Evolutionary conservation across 2,888 invertebrate genomes (phyloP), one percentile per base, ranked within the genome.

Genomic region (Polyommatus iphigenia): DNA sequence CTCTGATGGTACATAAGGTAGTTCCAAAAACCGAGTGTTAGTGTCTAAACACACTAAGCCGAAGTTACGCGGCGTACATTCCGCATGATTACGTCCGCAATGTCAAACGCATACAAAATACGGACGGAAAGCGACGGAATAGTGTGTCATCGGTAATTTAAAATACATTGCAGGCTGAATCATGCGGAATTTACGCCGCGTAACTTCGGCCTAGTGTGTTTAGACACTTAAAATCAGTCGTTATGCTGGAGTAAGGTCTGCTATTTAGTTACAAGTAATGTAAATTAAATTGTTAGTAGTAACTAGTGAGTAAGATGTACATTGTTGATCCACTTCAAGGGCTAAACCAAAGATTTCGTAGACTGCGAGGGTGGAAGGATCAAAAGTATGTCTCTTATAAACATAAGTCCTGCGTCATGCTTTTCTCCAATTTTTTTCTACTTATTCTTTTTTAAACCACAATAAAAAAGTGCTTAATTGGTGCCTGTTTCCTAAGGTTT

Each of bases 281-380:
- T 54, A 5, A 54, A 3, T 18, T 54, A 18, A 54, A 54, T 5
- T 54, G 18, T 46, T 46, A 46, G 15, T 73, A 77, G 76, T 24
- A 24, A 24, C 24, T 24, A 24, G 24, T 71, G 29, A 41, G 59
- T 80, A 78, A 72, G 46, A 77, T 77, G 79, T 81, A 81, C 71
- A 78, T 80, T 46, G 78, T 59, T 77, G 80, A 62, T 72, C 72
- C 73, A 73, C 71, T 46, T 24, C 62, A 46, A 79, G 77, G 78
- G 82, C 83, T 81, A 81, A 82, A 80, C 85, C 85, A 83, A 83
- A 84, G 84, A 84, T 57, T 81, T 82, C 85, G 85, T 87, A 81
- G 85, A 87, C 87, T 88, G 86, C 92, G 91, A 92, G 92, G 92
- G 91, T 89, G 91, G 92, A 92, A 89, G 85, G 92, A 91, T 82